Evolutionary conservation across 2,888 invertebrate species (phyloP), one percentile per base, ranked within the genome.

Genomic region (Cacoxenus indagator): DNA sequence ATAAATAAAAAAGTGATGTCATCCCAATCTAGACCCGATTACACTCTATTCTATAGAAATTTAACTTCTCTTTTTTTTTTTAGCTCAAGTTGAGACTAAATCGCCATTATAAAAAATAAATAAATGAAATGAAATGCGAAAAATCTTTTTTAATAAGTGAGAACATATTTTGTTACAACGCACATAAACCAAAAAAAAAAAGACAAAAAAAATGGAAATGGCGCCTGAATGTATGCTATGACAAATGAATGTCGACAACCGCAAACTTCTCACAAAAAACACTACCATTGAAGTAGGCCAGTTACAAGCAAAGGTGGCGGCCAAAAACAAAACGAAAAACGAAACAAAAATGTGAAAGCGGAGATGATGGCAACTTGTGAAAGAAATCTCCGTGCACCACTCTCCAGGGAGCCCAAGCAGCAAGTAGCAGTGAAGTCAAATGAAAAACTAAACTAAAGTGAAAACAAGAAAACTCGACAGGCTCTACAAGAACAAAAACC

Each of bases 181-280:
- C 17, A 17, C 51, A 51, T 6, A 17, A 51, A 48, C 14, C 48
- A 55, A 26, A 24, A 55, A 24, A 19, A 24, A 55, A 24, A 55
- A 55, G 4, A 2, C 17, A n/a, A 2, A 17, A 9, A 51, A 51
- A 51, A 51, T 51, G 51, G 51, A 51, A 51, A 19, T 17, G 17
- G 51, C 51, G 51, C 51, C 22, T 51, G 51, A 51, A 51, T 51
- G 51, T 19, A 19, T 51, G 51, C 17, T 22, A 51, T 11, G 51
- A n/a, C 22, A 51, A 51, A 51, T 51, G 51, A 51, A 51, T 51
- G 51, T 51, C 51, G 51, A 51, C 45, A n/a, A n/a, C n/a, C n/a
- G n/a, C n/a, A n/a, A 37, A 14, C 37, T 11, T 14, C 17, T 51
- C 19, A 51, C 51, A 51, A 51, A 51, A 51, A 22, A 17, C 14